These are phyloP conservation scores for Empidonax alnorum DNA, from an alignment of 2,113 vertebrate genomes.

Conservation along the genomic window DNA sequence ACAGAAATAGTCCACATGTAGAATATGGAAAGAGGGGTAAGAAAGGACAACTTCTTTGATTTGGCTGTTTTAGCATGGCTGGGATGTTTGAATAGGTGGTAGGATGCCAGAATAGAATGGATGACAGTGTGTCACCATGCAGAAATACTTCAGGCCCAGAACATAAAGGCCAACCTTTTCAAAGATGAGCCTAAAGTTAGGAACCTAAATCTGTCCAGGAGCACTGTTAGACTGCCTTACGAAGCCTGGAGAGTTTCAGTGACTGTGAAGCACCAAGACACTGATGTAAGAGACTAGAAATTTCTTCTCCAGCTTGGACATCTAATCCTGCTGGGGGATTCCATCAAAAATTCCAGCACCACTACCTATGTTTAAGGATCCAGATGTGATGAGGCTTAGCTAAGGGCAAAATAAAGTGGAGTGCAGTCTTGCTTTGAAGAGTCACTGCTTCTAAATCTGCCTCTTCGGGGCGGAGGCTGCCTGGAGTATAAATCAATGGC, in stretches of 20 bases:
- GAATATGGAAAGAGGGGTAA: background rate
- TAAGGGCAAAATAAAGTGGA: background rate
- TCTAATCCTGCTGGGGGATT: background rate
- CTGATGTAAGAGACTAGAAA: background rate
- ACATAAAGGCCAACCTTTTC: background rate
- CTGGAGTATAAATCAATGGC: slow-evolving; percentile 50
- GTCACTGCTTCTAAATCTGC: slow-evolving; percentile 46
- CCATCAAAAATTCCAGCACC: background rate
- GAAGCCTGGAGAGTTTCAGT: background rate
- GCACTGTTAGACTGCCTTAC: background rate
- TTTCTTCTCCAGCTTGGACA: background rate
- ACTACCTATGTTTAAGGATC: slow-evolving; percentile 7
- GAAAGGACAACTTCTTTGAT: background rate
- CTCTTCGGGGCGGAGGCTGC: background rate
- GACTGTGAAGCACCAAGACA: background rate
- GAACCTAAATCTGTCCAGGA: background rate
- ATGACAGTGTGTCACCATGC: background rate
- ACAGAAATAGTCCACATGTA: background rate
- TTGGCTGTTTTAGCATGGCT: background rate
- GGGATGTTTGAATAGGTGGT: background rate
- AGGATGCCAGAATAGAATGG: slow-evolving; percentile 9
- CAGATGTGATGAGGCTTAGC: background rate
- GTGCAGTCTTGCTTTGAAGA: background rate
- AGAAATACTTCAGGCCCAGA: slow-evolving; percentile 13
- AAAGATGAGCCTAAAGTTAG: background rate